Conservation (phyloP, 1,140 invertebrate species). For the Aphidius gifuensis region DNA sequence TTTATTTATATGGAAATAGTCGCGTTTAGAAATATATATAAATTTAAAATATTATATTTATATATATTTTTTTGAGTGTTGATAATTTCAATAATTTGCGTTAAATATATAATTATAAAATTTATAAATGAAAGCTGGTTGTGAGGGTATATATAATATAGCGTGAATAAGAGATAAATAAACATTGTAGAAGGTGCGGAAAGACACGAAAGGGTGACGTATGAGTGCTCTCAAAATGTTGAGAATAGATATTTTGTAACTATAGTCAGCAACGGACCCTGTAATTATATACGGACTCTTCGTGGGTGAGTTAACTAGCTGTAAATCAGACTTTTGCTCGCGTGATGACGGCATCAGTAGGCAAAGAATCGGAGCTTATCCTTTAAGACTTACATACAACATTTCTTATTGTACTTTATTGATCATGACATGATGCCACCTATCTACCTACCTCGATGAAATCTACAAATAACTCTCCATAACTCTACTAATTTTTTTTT, state of each 20-base stretch:
- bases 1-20: too few species aligned
- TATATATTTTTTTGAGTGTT: too few species aligned
- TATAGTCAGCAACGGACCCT: conserved; percentile 30
- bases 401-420: conserved; percentile 21
- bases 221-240: too few species aligned
- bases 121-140: too few species aligned
- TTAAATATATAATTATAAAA: too few species aligned
- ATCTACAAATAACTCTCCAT: conserved; percentile 4
- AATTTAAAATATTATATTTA: too few species aligned
- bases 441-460: conserved; percentile 26
- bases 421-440: conserved; percentile 26
- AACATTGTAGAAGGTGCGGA: conserved; percentile 2
- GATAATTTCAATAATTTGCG: too few species aligned
- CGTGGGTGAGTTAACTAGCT: conserved; percentile 43
- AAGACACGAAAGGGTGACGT: conserved; percentile 9
- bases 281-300: conserved; percentile 46
- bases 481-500: neutral
- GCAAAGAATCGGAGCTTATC: conserved; percentile 4
- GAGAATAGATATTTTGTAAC: too few species aligned
- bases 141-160: too few species aligned
- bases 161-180: too few species aligned
- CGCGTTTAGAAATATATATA: too few species aligned
- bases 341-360: conserved; percentile 35
- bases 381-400: conserved; percentile 14
- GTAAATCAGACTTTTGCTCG: conserved; percentile 43